Conservation (phyloP, 2,888 invertebrate genomes). For the Cetonia aurata region DNA sequence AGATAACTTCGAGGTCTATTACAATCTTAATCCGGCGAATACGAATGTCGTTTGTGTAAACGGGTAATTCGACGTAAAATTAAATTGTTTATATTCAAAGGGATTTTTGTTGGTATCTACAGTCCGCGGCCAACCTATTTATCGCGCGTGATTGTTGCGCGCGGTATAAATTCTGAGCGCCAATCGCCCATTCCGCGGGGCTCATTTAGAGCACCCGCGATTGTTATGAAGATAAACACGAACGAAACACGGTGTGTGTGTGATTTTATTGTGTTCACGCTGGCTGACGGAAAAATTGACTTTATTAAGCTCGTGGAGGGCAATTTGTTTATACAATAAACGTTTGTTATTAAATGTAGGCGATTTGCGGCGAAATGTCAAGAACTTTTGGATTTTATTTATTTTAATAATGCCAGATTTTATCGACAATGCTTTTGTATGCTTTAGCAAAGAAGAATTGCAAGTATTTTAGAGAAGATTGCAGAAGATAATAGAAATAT, state of each 20-base stretch:
- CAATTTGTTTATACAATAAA: too few relatives aligned
- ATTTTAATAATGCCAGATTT: too few relatives aligned
- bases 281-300: too few relatives aligned
- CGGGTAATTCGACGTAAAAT: slow-evolving; percentile 9
- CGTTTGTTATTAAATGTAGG: too few relatives aligned
- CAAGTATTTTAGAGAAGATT: too few relatives aligned
- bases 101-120: neutral
- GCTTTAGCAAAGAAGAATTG: too few relatives aligned
- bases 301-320: too few relatives aligned
- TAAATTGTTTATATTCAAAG: slow-evolving; percentile 12
- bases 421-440: too few relatives aligned
- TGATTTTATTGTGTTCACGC: slow-evolving; percentile 11
- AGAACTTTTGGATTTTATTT: too few relatives aligned
- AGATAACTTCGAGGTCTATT: slow-evolving; percentile 22
- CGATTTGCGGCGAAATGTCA: too few relatives aligned
- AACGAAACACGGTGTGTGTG: neutral
- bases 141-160: slow-evolving; percentile 13
- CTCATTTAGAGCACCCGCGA: slow-evolving; percentile 24
- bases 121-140: slow-evolving; percentile 3
- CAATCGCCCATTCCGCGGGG: slow-evolving; percentile 17
- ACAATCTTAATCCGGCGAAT: neutral
- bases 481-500: too few relatives aligned
- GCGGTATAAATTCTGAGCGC: slow-evolving; percentile 11
- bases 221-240: slow-evolving; percentile 33
- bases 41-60: neutral